phyloP scores from a whole-genome alignment of 2,888 invertebrate genomes.

The Leucozona laternaria region DNA sequence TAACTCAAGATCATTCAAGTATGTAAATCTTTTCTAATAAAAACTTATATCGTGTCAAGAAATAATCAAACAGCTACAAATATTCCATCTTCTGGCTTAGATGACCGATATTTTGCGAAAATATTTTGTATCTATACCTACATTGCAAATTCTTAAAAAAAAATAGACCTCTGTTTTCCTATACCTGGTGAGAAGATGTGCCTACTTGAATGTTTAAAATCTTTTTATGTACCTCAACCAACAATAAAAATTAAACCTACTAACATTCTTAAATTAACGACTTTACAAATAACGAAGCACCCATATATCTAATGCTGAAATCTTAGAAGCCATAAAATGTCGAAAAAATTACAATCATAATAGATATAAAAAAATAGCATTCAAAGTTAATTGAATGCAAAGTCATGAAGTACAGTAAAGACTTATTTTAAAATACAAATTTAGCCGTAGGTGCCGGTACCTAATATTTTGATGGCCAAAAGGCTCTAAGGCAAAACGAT shows the following conservation, averaged over 20 bases:
- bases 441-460: conserved; percentile 20
- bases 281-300: conserved; percentile 22
- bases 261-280: conserved; percentile 2
- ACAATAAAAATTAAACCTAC: not conserved
- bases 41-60: not conserved
- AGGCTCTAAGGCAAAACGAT: conserved; percentile 30
- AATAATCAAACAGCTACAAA: not conserved
- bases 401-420: conserved; percentile 50
- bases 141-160: too few relatives aligned
- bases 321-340: conserved; percentile 33
- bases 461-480: conserved; percentile 41
- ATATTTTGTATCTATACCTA: too few relatives aligned
- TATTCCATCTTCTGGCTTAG: too few relatives aligned
- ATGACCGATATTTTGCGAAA: not conserved
- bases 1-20: too few relatives aligned
- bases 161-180: too few relatives aligned
- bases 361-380: not conserved
- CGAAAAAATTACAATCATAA: conserved; percentile 47
- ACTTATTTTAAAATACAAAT: not conserved
- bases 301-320: not conserved
- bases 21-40: not conserved
- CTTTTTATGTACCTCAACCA: not conserved
- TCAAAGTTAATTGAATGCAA: conserved; percentile 52
- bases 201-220: not conserved
- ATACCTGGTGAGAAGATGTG: too few relatives aligned